Base-by-base conservation (phyloP, 2,888 invertebrate species). In the Drosophila rubida region DNA sequence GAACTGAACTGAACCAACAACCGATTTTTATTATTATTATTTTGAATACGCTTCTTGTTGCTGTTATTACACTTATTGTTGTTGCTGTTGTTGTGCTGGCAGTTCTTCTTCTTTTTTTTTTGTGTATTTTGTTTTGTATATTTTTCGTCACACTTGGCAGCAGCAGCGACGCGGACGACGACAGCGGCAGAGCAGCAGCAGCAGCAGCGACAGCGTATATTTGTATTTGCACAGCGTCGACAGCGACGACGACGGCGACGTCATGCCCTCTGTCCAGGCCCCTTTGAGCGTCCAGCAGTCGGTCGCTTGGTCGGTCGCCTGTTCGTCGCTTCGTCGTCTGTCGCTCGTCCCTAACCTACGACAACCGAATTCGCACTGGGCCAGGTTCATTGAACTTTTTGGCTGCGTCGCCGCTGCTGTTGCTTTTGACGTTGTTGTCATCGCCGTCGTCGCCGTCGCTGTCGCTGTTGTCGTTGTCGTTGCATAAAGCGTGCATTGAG, bases 361-460 rank as follows among this genome's bases (percentile, higher is more conserved):
- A 80, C 87, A 83, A 83, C 82, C 84, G 84, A 85, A 85, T 83
- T 83, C 82, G 82, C 82, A 87, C 82, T 83, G 82, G 88, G 82
- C 88, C 82, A 87, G 88, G 84, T 84, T 83, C 82, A 84, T 74
- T 88, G 87, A 84, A 87, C 87, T 88, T 84, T 88, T 88, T 88
- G 80, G 87, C 84, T 88, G 84, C 70, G 76, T 78, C 13, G 27
- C 27, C 39, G 62, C 45, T 37, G 64, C 13, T 9, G 55, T 9
- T 68, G 77, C 13, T 48, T 65, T 51, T 37, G 62, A 37, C 30
- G 61, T n/a, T 19, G 57, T 51, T 55, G 55, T 50, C 13, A 71
- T 63, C 66, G 67, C 44, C 46, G 70, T 32, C 50, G 55, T 46
- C 39, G 70, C 42, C 48, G 78, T 23, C 45, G 62, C 27, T 51